Base-by-base conservation (phyloP, 2,113 vertebrate genomes). In the Aptenodytes forsteri region DNA sequence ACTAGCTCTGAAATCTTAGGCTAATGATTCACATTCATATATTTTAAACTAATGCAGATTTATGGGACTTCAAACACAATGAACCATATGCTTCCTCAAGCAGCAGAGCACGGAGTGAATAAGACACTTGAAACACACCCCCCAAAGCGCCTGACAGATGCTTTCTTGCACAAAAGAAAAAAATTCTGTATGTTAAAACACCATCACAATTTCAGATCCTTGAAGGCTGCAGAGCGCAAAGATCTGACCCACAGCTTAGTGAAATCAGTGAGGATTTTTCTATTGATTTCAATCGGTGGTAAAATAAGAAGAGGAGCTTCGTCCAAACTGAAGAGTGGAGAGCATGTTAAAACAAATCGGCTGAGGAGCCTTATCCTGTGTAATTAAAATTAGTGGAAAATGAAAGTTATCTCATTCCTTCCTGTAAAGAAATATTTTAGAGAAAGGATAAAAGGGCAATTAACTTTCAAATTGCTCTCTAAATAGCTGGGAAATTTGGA, bases 11-110 rank as follows among this genome's bases (percentile, higher is more conserved):
- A 96, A 97, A 96, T 78, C 90, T 96, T 91, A 73, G 82, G 76
- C 87, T 90, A 71, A 83, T 95, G 77, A 96, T 90, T 98, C 97
- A 77, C 87, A 90, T 95, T 97, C 79, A 77, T 90, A 44, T 96
- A 91, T 95, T 98, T 98, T 94, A 97, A 98, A 93, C 67, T 95
- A 90, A 94, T 88, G 72, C 85, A 97, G 96, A 97, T 97, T 98
- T 98, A 97, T 94, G 89, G 91, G 83, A 85, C 89, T 97, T 96
- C 70, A 93, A 97, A 94, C 94, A 97, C 93, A 79, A 92, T 77
- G 85, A 96, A 46, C 97, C 50, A 59, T 76, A 90, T 80, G 82
- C 90, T 87, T 94, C 76, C 72, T 67, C 44, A 61, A 89, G 69
- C 49, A 89, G 69, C 52, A 58, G 73, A 90, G 77, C 78, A 64